Percentiles rank a stretch among this genome's conserved stretches.
phyloP scores from a whole-genome alignment of 2,797 vertebrate species.

The Protonibea diacanthus region DNA sequence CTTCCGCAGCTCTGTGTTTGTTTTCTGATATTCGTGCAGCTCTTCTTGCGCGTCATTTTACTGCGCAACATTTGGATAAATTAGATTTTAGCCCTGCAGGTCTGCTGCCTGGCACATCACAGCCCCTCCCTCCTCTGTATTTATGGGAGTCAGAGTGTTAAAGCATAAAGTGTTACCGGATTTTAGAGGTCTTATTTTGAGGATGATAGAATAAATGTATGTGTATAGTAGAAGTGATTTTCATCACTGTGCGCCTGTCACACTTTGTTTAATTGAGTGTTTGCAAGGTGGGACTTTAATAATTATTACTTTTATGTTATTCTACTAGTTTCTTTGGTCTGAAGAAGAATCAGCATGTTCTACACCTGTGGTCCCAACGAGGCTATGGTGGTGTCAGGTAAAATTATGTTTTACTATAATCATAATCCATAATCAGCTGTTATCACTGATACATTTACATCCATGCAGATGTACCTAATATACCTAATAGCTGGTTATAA shows the following conservation, averaged over 20 bases:
- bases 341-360: slow-evolving; percentile 82
- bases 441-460: neutral
- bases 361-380: slow-evolving; percentile 94
- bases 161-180: fast-evolving
- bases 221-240: no score
- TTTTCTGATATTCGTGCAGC: neutral
- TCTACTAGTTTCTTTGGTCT: neutral
- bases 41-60: slow-evolving; percentile 7
- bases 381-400: slow-evolving; percentile 96
- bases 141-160: neutral
- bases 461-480: neutral
- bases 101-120: slow-evolving; percentile 1
- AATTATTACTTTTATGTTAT: neutral
- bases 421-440: neutral
- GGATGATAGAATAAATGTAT: neutral
- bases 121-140: slow-evolving; percentile 16
- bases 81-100: slow-evolving; percentile 47
- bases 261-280: neutral
- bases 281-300: neutral
- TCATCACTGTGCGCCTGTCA: neutral
- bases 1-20: fast-evolving
- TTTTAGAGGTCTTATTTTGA: neutral
- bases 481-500: no score
- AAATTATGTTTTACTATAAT: neutral
- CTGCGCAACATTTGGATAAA: slow-evolving; percentile 60